Evolutionary conservation across 2,888 invertebrate genomes (phyloP).

Genomic region (Cheilosia vulpina): DNA sequence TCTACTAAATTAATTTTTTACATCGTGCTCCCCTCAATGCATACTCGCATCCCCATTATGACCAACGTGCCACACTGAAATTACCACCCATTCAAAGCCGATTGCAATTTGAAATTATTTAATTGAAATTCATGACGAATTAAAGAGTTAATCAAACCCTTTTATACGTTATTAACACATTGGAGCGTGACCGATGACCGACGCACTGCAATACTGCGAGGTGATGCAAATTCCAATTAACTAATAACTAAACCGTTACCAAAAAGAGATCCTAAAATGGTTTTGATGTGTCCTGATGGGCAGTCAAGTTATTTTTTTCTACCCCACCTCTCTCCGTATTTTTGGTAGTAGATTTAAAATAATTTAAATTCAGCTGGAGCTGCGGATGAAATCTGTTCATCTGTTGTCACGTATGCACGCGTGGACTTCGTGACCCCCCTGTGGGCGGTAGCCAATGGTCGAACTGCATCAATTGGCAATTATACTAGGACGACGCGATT

Average conservation of each 20-base stretch:
- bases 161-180: slow-evolving; percentile 67
- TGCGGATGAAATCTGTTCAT: slow-evolving; percentile 65
- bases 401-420: slow-evolving; percentile 64
- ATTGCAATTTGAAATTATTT: slow-evolving; percentile 71
- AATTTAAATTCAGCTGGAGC: slow-evolving; percentile 68
- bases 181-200: slow-evolving; percentile 43
- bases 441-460: slow-evolving; percentile 47
- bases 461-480: slow-evolving; percentile 73
- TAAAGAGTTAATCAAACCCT: slow-evolving; percentile 73
- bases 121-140: slow-evolving; percentile 74
- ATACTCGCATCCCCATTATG: slow-evolving; percentile 2
- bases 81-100: slow-evolving; percentile 31
- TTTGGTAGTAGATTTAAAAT: slow-evolving; percentile 57
- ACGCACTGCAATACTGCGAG: neutral
- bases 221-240: slow-evolving; percentile 68
- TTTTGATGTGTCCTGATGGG: slow-evolving; percentile 42
- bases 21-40: slow-evolving; percentile 5
- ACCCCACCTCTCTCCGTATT: neutral
- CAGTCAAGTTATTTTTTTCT: slow-evolving; percentile 15
- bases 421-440: slow-evolving; percentile 42
- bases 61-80: neutral
- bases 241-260: slow-evolving; percentile 60
- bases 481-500: slow-evolving; percentile 62
- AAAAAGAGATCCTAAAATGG: slow-evolving; percentile 47
- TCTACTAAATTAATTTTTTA: slow-evolving; percentile 57